Evolutionary conservation across 2,113 vertebrate species (phyloP), one percentile per base, ranked within the genome.

Genomic region (Colinus virginianus): DNA sequence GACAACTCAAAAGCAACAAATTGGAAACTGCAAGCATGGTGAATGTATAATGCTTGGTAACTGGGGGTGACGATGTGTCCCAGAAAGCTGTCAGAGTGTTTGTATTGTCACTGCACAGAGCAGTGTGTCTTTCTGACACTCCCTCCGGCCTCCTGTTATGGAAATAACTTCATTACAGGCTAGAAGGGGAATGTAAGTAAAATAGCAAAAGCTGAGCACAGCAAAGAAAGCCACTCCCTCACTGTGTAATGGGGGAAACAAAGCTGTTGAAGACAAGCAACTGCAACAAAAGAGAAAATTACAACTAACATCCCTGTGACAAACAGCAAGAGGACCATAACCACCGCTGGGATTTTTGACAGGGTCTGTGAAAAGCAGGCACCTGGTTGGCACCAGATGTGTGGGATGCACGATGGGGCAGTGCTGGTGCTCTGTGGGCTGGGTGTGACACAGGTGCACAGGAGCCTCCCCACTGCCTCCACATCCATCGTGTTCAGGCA

Each of bases 11-110:
- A 87, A 79, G 38, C 86, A 71, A 78, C 5, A 3, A 51, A 56
- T 83, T 64, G 2, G 1, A 86, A 83, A 78, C 61, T 71, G 68
- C 16, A 74, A 11, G 14, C 82, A 61, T 16, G n/a, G 71, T 78
- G 93, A 91, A 91, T 61, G 61, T 71, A 75, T 94, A 92, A 83
- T 63, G 49, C 48, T 68, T 59, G 46, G 46, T 87, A 89, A 83
- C 1, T 46, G 71, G 49, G 64, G 16, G 82, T 40, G 43, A 70
- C 46, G 78, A 56, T 59, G 76, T 70, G 32, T 87, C 72, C 83
- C 76, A 59, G 63, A 87, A 94, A 83, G 68, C 55, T 78, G 17
- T 46, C 71, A 22, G 87, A 87, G 7, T 79, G 46, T 51, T 88
- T 88, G 62, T 48, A 36, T 83, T 92, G 86, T 94, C 49, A 77